Percentiles rank a stretch among this genome's conserved stretches.
phyloP scores from a whole-genome alignment of 2,888 invertebrate genomes.

The Agrotis clavis region DNA sequence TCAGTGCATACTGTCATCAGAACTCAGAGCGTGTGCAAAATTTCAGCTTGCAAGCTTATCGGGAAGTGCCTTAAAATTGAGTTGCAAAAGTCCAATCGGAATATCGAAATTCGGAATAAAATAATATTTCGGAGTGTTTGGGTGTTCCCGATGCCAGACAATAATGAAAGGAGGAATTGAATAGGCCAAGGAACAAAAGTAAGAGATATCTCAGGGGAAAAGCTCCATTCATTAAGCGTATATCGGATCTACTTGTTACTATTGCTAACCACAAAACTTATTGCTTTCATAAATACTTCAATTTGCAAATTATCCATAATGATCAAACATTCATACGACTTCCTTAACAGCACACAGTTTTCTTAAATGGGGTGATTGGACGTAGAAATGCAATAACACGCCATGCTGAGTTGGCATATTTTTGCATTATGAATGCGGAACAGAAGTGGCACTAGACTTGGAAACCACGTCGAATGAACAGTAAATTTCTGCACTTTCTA shows the following conservation, averaged over 20 bases:
- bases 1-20: too few relatives aligned
- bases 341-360: slow-evolving; percentile 15
- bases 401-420: slow-evolving; percentile 3
- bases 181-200: neutral
- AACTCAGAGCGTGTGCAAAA: too few relatives aligned
- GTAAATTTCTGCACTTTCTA: slow-evolving; percentile 30
- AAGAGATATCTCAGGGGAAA: neutral
- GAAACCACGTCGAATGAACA: slow-evolving; percentile 1
- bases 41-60: too few relatives aligned
- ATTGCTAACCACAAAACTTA: too few relatives aligned
- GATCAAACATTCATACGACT: slow-evolving; percentile 14
- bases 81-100: too few relatives aligned
- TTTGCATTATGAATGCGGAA: slow-evolving; percentile 27
- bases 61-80: too few relatives aligned
- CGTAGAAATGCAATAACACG: slow-evolving; percentile 15
- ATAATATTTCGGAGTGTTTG: too few relatives aligned
- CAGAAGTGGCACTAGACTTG: slow-evolving; percentile 7
- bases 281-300: too few relatives aligned
- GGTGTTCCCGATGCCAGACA: neutral
- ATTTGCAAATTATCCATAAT: too few relatives aligned
- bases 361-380: slow-evolving; percentile 24
- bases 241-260: neutral
- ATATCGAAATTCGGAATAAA: too few relatives aligned
- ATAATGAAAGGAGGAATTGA: neutral
- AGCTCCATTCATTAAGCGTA: neutral